Evolutionary conservation across 1,140 invertebrate species (phyloP).

Genomic region (Acromyrmex charruanus): DNA sequence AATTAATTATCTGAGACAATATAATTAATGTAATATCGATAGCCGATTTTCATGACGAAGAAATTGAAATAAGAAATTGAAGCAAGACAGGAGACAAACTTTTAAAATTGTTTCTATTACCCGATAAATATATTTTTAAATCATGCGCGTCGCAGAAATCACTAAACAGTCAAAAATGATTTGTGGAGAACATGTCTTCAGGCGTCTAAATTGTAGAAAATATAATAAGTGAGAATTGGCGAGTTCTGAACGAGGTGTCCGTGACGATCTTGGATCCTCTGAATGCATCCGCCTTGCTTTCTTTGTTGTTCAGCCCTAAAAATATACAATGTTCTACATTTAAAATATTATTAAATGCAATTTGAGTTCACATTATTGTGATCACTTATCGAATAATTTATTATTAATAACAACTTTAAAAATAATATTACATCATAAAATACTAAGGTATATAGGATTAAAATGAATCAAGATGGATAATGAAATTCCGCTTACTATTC

Average conservation of each 20-base stretch:
- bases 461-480: not conserved
- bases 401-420: not conserved
- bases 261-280: conserved; percentile 27
- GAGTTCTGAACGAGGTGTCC: conserved; percentile 40
- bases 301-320: conserved; percentile 60
- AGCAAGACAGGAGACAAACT: not conserved
- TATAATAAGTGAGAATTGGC: conserved; percentile 22
- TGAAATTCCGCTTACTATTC: conserved; percentile 23
- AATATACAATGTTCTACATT: conserved; percentile 36
- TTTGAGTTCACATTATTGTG: not conserved
- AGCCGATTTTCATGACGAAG: conserved; percentile 19
- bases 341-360: conserved; percentile 13
- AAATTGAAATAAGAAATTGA: not conserved
- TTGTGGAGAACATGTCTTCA: conserved; percentile 36
- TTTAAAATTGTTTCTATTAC: not conserved
- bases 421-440: not conserved
- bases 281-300: conserved; percentile 34
- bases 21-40: conserved; percentile 27
- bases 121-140: conserved; percentile 12
- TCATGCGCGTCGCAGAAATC: not conserved
- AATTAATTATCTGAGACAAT: not conserved
- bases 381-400: not conserved
- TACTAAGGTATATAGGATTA: not conserved
- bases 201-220: conserved; percentile 36
- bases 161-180: conserved; percentile 12